phyloP scores from a whole-genome alignment of 2,113 vertebrate genomes.

The Onychostoma macrolepis region DNA sequence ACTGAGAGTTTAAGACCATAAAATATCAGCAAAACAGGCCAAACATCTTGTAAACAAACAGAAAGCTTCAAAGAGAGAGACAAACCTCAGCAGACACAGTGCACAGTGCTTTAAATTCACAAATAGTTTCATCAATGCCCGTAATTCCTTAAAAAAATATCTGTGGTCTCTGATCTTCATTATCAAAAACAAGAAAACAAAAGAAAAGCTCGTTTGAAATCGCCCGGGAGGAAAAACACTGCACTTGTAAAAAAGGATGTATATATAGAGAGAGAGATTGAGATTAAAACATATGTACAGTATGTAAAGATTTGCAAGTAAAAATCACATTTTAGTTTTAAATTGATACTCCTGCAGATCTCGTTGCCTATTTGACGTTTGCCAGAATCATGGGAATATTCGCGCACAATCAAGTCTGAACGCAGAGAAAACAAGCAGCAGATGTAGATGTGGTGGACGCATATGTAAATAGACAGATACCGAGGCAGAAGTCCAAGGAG shows the following conservation, averaged over 20 bases:
- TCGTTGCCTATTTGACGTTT: background rate
- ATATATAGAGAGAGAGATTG: background rate
- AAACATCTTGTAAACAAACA: background rate
- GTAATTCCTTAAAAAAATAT: background rate
- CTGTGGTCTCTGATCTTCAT: background rate
- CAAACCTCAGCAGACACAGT: background rate
- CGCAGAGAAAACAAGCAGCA: background rate
- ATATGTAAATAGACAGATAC: conserved; percentile 35
- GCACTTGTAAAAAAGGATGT: background rate
- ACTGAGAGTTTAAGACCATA: background rate
- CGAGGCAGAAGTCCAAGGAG: background rate
- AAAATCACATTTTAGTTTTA: background rate
- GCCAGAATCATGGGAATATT: background rate
- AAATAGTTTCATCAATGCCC: background rate
- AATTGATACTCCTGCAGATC: background rate
- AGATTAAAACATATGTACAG: background rate
- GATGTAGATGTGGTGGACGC: background rate
- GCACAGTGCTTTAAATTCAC: background rate
- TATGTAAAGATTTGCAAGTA: background rate
- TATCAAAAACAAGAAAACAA: background rate
- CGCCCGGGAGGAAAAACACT: background rate
- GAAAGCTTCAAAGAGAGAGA: background rate
- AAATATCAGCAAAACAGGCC: conserved; percentile 2
- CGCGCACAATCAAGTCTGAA: background rate
- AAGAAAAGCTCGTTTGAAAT: background rate